phyloP scores from a whole-genome alignment of 2,113 vertebrate species.

The Struthio camelus region DNA sequence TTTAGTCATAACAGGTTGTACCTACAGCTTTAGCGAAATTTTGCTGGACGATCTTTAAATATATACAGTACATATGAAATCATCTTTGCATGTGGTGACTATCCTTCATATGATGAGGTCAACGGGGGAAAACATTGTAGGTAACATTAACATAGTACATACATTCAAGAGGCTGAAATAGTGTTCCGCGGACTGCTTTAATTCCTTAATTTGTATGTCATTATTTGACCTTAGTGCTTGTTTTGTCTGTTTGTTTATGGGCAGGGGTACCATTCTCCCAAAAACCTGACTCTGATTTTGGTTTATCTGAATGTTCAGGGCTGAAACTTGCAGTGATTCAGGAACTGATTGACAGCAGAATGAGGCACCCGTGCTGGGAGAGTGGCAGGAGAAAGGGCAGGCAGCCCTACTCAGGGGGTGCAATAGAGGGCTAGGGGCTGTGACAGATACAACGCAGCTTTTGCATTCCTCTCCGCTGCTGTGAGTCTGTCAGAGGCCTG shows the following conservation, averaged over 20 bases:
- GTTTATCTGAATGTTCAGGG: background rate
- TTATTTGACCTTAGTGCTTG: background rate
- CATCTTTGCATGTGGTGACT: background rate
- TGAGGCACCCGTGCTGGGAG: background rate
- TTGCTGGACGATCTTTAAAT: background rate
- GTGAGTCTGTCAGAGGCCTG: rapidly evolving
- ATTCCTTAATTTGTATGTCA: background rate
- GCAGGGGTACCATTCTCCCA: background rate
- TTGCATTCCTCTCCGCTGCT: background rate
- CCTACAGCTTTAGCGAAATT: background rate
- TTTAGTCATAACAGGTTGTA: background rate
- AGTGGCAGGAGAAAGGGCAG: background rate
- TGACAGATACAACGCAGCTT: background rate
- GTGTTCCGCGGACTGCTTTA: background rate
- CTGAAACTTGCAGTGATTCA: background rate
- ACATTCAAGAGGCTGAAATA: background rate
- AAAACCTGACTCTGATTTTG: background rate
- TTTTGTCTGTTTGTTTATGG: background rate
- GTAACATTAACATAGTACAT: no score
- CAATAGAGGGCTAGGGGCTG: background rate
- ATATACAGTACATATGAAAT: background rate
- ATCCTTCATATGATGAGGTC: background rate
- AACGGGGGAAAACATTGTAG: rapidly evolving
- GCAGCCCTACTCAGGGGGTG: background rate
- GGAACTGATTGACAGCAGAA: background rate